Evolutionary conservation across 1,140 invertebrate species (phyloP).

Genomic region (Parasteatoda tepidariorum): DNA sequence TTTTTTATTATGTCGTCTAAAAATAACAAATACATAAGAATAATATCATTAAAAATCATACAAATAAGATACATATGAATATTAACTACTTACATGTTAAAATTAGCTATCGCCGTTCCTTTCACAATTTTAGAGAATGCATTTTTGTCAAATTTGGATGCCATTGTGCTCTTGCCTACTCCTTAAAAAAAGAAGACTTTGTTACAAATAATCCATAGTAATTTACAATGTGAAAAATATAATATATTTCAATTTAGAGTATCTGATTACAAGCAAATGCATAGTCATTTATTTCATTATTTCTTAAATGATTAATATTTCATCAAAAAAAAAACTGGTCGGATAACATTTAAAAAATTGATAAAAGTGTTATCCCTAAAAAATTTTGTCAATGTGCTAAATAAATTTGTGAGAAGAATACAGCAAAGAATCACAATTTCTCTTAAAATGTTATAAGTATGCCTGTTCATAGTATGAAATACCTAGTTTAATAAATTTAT

Average conservation of each 20-base stretch:
- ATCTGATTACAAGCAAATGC: not conserved
- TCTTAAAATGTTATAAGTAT: no score
- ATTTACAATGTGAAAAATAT: not conserved
- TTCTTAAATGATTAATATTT: not conserved
- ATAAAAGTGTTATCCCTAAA: not conserved
- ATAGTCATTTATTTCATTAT: not conserved
- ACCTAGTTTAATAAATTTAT: no score
- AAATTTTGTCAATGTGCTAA: no score
- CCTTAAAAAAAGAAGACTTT: constrained; percentile 8
- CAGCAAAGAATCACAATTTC: no score
- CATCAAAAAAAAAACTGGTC: not conserved
- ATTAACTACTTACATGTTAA: constrained; percentile 42
- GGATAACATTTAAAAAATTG: not conserved
- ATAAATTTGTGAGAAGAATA: no score
- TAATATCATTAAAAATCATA: no score
- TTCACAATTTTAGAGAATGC: constrained; percentile 45
- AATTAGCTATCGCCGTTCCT: constrained; percentile 47
- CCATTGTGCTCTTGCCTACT: constrained; percentile 55
- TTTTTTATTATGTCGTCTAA: no score
- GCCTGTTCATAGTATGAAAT: no score
- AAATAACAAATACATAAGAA: no score
- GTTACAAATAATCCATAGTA: not conserved
- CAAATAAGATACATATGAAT: no score
- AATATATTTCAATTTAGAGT: not conserved
- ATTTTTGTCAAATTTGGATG: constrained; percentile 51